Conservation (phyloP, 2,113 vertebrate species). For the Nothobranchius kuhntae region DNA sequence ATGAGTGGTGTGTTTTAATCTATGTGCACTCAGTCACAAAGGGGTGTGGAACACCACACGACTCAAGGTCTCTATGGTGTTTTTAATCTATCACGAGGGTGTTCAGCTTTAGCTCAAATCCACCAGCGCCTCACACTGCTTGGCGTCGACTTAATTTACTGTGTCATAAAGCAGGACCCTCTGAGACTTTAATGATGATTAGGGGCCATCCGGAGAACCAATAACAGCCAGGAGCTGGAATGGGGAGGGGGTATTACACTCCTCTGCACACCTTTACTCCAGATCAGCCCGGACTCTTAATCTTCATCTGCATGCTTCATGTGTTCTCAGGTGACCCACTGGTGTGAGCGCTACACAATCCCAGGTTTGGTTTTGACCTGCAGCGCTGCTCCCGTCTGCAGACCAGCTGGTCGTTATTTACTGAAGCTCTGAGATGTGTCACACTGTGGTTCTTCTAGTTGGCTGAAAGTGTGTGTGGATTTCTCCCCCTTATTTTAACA, state of each 20-base stretch:
- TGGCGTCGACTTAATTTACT: conserved; percentile 54
- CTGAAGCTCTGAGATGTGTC: conserved; percentile 38
- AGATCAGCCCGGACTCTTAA: conserved; percentile 30
- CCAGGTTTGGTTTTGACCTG: conserved; percentile 11
- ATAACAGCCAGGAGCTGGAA: conserved; percentile 39
- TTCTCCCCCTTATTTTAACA: not conserved
- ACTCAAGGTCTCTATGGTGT: conserved; percentile 29
- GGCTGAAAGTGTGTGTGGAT: conserved; percentile 21
- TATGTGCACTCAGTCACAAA: conserved; percentile 24
- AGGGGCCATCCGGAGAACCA: conserved; percentile 43
- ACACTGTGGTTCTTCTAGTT: conserved; percentile 40
- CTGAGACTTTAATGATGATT: conserved; percentile 57
- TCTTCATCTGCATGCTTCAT: conserved; percentile 9
- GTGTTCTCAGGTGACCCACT: conserved; percentile 15
- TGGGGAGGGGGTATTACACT: conserved; percentile 30
- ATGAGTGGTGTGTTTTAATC: conserved; percentile 2
- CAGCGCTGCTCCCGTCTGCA: conserved; percentile 10
- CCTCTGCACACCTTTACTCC: conserved; percentile 45
- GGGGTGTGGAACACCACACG: conserved; percentile 3
- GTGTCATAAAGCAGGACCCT: conserved; percentile 46
- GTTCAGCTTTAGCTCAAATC: conserved; percentile 21
- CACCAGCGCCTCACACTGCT: conserved; percentile 15
- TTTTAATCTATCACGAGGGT: conserved; percentile 29
- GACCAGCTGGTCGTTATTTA: conserved; percentile 25
- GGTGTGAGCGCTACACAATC: not conserved